Evolutionary conservation across 1,140 invertebrate species (phyloP).

Genomic region (Hydropsyche tenuis): DNA sequence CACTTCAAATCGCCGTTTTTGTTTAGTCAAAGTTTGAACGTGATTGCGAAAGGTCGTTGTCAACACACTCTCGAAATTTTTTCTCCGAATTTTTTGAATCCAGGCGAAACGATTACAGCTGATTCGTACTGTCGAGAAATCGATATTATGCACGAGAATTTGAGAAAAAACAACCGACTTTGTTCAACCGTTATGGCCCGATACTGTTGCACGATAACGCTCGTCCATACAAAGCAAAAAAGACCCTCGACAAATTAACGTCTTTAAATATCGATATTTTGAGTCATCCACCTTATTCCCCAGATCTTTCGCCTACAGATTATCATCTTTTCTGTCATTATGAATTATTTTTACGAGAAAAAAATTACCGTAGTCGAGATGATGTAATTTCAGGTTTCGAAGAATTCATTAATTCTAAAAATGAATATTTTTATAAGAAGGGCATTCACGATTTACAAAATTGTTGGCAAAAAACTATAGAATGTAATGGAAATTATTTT

Average conservation of each 20-base stretch:
- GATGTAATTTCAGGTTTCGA: neutral
- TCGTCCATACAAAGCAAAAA: no score
- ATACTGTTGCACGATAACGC: no score
- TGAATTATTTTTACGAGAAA: conserved; percentile 1
- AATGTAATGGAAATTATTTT: no score
- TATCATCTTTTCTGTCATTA: neutral
- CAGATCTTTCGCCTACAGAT: neutral
- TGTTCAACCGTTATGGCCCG: no score
- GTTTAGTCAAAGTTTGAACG: no score
- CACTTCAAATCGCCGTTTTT: no score
- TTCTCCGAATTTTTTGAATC: no score
- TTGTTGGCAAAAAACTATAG: no score
- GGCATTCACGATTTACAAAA: neutral
- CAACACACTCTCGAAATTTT: no score
- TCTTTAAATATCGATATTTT: no score
- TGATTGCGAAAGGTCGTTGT: no score
- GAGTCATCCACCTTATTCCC: neutral
- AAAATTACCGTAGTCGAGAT: neutral
- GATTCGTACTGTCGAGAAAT: conserved; percentile 37
- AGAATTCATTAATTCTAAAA: neutral
- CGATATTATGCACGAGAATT: neutral
- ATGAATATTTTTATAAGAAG: neutral
- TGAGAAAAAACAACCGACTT: neutral
- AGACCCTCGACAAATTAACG: no score
- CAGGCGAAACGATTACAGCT: conserved; percentile 18